A percentile compares a stretch with the other conserved stretches of the same genome.
Evolutionary conservation across 2,797 vertebrate genomes (phyloP).

Genomic region (Lindbergichthys nudifrons): DNA sequence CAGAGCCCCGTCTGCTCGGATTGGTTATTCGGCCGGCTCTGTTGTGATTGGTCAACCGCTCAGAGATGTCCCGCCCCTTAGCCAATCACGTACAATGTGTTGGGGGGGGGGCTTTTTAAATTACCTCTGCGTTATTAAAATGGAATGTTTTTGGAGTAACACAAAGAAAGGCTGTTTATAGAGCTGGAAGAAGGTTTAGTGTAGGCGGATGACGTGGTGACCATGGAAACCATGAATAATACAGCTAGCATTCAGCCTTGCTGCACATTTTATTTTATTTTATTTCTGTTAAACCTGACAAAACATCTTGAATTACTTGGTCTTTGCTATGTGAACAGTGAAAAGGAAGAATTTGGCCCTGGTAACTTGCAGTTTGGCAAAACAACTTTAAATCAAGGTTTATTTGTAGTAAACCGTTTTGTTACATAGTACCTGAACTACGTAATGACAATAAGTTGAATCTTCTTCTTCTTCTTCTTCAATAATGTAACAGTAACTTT

Average conservation of each 20-base stretch:
- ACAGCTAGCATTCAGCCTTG: background rate
- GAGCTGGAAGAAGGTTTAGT: background rate
- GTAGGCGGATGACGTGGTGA: background rate
- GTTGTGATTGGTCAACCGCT: too few relatives aligned
- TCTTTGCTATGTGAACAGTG: background rate
- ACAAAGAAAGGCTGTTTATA: background rate
- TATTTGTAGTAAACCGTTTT: background rate
- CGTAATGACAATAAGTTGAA: too few relatives aligned
- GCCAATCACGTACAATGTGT: too few relatives aligned
- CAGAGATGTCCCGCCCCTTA: too few relatives aligned
- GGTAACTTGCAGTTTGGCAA: background rate
- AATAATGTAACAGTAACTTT: background rate
- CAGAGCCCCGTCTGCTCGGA: too few relatives aligned
- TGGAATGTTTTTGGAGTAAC: conserved; percentile 7
- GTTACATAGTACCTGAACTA: too few relatives aligned
- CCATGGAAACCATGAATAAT: background rate
- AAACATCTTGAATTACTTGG: background rate
- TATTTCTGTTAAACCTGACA: background rate
- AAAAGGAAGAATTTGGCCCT: background rate
- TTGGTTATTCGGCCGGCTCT: too few relatives aligned
- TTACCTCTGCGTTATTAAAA: background rate
- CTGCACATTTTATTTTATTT: background rate
- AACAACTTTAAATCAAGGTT: background rate
- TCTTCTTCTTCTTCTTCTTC: background rate
- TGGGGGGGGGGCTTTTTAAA: too few relatives aligned